A percentile compares a stretch with the other conserved stretches of the same genome.
Evolutionary conservation across 2,113 vertebrate genomes (phyloP).

Genomic region (Zapus hudsonius): DNA sequence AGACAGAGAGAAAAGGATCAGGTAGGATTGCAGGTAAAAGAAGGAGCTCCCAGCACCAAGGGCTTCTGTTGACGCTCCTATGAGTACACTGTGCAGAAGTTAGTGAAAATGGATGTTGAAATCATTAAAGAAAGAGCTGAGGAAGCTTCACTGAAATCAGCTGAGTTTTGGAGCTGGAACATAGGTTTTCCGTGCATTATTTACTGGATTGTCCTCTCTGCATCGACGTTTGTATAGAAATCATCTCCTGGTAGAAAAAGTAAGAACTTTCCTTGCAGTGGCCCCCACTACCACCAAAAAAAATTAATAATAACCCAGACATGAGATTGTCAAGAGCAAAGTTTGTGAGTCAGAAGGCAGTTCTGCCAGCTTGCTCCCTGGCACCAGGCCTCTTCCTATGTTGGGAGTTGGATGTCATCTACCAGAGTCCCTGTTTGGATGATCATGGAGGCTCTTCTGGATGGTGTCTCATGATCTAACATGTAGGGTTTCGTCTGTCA

Average conservation of each 20-base stretch:
- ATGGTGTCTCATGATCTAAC: too few relatives aligned
- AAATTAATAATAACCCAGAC: constrained; percentile 9
- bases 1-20: neutral
- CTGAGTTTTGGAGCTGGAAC: constrained; percentile 64
- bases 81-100: constrained; percentile 65
- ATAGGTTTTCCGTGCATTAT: constrained; percentile 74
- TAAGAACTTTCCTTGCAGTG: constrained; percentile 69
- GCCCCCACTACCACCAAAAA: neutral
- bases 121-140: constrained; percentile 77
- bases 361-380: rapidly evolving
- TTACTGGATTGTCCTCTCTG: constrained; percentile 47
- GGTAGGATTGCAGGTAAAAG: constrained; percentile 57
- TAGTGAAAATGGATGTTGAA: constrained; percentile 81
- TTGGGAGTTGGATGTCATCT: neutral
- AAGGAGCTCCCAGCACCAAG: neutral
- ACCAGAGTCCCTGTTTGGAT: neutral
- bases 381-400: rapidly evolving
- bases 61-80: constrained; percentile 76
- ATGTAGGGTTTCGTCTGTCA: neutral
- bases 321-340: neutral
- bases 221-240: constrained; percentile 61
- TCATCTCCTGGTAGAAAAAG: constrained; percentile 71
- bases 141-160: constrained; percentile 77
- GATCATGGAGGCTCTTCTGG: too few relatives aligned
- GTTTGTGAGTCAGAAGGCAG: neutral